phyloP scores from a whole-genome alignment of 2,113 vertebrate genomes.

The Calidris pugnax region DNA sequence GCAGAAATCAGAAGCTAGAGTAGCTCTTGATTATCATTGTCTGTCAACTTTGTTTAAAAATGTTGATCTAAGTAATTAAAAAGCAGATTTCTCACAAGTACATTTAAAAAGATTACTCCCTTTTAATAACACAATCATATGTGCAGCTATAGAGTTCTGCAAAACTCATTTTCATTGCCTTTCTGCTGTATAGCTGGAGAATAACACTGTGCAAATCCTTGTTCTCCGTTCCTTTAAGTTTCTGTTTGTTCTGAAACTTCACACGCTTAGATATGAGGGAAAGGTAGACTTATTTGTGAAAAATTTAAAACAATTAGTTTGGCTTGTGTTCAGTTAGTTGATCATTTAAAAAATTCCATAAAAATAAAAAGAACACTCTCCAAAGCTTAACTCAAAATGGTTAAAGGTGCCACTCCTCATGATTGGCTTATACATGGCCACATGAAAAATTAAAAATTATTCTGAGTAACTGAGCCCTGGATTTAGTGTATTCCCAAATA shows the following conservation, averaged over 20 bases:
- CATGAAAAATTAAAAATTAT: neutral
- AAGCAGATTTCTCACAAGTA: neutral
- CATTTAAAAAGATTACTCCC: neutral
- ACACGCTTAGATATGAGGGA: conserved; percentile 14
- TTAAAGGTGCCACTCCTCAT: neutral
- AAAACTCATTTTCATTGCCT: conserved; percentile 7
- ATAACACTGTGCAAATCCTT: neutral
- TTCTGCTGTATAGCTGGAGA: neutral
- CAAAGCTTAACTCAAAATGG: neutral
- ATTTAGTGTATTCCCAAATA: neutral
- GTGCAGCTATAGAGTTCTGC: neutral
- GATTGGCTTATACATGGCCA: neutral
- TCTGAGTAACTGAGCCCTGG: neutral
- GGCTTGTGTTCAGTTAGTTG: neutral
- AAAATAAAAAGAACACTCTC: neutral
- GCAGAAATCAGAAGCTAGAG: neutral
- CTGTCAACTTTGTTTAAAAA: neutral
- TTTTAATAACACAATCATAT: neutral
- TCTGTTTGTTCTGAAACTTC: conserved; percentile 25
- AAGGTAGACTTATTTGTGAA: neutral
- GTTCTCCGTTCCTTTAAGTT: neutral
- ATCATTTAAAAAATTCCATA: neutral
- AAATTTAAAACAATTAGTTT: neutral
- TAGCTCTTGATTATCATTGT: neutral
- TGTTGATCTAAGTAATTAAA: neutral